Conservation (phyloP, 2,888 invertebrate species). For the Torymus tubicola region DNA sequence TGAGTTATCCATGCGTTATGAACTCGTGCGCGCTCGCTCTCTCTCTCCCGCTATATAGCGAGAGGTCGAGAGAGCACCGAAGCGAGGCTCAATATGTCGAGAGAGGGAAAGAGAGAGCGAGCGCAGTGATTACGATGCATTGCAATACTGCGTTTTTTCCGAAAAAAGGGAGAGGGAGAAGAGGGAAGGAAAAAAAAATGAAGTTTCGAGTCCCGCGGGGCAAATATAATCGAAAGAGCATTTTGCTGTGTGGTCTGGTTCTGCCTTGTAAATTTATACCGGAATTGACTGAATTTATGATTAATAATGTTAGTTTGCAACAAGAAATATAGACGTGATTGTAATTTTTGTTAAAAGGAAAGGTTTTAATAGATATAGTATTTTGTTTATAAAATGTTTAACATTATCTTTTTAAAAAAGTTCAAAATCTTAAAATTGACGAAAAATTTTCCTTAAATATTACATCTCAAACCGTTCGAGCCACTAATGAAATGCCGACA, state of each 20-base stretch:
- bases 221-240: constrained; percentile 42
- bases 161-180: constrained; percentile 5
- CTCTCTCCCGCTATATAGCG: constrained; percentile 1
- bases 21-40: constrained; percentile 57
- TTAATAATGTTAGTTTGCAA: constrained; percentile 16
- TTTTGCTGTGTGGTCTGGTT: not conserved
- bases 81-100: constrained; percentile 63
- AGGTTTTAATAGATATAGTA: constrained; percentile 1
- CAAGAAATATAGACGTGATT: not conserved
- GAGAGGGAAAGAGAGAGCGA: constrained; percentile 50
- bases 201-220: constrained; percentile 53
- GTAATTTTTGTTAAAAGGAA: not conserved
- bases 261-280: constrained; percentile 23
- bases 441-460: too few relatives aligned
- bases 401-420: too few relatives aligned
- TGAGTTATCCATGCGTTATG: constrained; percentile 72
- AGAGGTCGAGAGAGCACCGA: constrained; percentile 37
- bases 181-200: constrained; percentile 38
- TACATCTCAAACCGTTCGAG: too few relatives aligned
- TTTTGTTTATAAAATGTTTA: too few relatives aligned
- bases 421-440: too few relatives aligned
- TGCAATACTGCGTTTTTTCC: constrained; percentile 60
- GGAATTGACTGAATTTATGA: constrained; percentile 31
- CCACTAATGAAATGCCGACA: too few relatives aligned
- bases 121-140: constrained; percentile 63